Percentiles rank a stretch among this genome's conserved stretches.
Conservation (phyloP, 2,888 invertebrate species). For the Lasioglossum pauxillum region DNA sequence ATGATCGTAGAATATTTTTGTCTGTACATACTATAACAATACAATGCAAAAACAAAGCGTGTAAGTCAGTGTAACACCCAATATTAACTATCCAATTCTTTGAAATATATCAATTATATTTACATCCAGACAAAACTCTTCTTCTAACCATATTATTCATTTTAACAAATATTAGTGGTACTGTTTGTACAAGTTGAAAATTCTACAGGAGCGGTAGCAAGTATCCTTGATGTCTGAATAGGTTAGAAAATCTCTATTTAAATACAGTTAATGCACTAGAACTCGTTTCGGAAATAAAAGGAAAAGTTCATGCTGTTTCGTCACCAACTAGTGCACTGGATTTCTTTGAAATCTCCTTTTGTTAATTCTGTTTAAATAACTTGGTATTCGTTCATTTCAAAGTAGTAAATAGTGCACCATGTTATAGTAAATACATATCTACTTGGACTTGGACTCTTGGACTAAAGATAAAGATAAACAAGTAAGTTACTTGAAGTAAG, state of each 20-base stretch:
- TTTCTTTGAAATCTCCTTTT: not conserved
- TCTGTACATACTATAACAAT: constrained; percentile 34
- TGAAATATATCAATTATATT: not conserved
- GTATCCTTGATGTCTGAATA: not conserved
- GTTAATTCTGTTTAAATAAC: not conserved
- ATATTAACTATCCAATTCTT: not conserved
- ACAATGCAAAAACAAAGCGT: not conserved
- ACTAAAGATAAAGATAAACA: not conserved
- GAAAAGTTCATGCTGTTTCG: not conserved
- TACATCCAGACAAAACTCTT: constrained; percentile 45
- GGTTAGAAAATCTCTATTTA: not conserved
- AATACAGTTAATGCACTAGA: not conserved
- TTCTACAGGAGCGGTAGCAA: not conserved
- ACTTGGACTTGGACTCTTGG: not conserved
- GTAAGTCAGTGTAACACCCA: not conserved
- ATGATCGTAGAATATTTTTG: constrained; percentile 31
- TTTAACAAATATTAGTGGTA: not conserved
- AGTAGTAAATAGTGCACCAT: not conserved
- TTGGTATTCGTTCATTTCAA: not conserved
- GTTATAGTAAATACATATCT: not conserved
- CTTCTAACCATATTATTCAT: constrained; percentile 47
- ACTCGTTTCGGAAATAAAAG: not conserved
- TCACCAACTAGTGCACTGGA: not conserved
- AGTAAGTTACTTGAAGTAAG: not conserved
- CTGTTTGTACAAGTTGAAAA: not conserved